Percentiles rank a stretch among this genome's conserved stretches.
phyloP scores from a whole-genome alignment of 2,888 invertebrate species.

The Trichopria drosophilae region DNA sequence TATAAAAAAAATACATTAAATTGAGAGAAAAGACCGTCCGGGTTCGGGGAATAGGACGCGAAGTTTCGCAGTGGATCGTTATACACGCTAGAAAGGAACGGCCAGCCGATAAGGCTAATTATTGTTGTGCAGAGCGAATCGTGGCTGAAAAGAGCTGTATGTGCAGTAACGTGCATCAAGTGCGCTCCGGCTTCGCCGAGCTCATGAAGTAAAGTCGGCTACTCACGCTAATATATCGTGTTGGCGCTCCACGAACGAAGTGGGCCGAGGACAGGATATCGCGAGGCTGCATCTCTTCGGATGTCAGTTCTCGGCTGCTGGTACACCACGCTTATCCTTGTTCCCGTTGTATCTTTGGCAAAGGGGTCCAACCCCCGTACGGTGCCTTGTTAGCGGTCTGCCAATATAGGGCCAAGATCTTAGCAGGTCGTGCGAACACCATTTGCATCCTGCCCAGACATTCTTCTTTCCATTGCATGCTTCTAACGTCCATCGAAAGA shows the following conservation, averaged over 20 bases:
- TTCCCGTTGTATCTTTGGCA: conserved; percentile 24
- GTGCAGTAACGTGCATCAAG: too few species aligned
- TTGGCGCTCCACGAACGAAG: conserved; percentile 35
- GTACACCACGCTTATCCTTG: conserved; percentile 43
- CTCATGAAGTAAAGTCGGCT: too few species aligned
- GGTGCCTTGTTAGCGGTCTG: conserved; percentile 51
- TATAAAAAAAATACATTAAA: too few species aligned
- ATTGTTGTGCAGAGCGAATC: conserved; percentile 42
- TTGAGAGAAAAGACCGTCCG: too few species aligned
- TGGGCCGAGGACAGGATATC: conserved; percentile 51
- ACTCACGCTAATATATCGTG: conserved; percentile 17
- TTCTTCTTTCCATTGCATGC: background rate
- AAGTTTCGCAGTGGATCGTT: conserved; percentile 32
- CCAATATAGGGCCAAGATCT: conserved; percentile 45
- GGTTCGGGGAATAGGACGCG: too few species aligned
- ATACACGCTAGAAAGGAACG: conserved; percentile 30
- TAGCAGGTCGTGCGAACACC: conserved; percentile 39
- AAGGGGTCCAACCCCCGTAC: background rate
- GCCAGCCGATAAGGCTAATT: conserved; percentile 49
- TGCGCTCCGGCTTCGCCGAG: too few species aligned
- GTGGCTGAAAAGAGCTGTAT: conserved; percentile 25
- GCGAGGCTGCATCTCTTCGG: conserved; percentile 50
- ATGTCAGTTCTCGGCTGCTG: conserved; percentile 44
- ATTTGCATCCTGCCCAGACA: conserved; percentile 49
- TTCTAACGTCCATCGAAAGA: background rate